These are phyloP conservation scores for Drosophila atripex DNA, from an alignment of 2,888 invertebrate genomes.

Conservation along the genomic window DNA sequence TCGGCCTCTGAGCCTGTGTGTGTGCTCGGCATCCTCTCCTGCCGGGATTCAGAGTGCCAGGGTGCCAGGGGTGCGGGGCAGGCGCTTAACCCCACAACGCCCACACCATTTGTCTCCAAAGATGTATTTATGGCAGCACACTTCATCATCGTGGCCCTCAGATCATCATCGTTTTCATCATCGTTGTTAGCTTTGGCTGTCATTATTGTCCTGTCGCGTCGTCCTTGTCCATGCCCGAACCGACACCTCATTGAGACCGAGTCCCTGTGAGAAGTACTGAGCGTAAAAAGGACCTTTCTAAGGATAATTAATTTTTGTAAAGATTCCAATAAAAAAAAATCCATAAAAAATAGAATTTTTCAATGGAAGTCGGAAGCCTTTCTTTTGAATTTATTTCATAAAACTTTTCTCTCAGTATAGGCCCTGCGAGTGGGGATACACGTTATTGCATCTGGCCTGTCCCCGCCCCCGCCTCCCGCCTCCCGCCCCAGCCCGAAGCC, in stretches of 20 bases:
- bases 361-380: too few relatives aligned
- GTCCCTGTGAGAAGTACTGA: not conserved
- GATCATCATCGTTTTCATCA: constrained; percentile 27
- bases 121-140: constrained; percentile 62
- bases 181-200: constrained; percentile 41
- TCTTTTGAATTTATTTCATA: not conserved
- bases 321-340: too few relatives aligned
- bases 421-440: constrained; percentile 35
- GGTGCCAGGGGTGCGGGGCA: constrained; percentile 16
- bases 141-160: constrained; percentile 53
- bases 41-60: too few relatives aligned
- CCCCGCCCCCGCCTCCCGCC: too few relatives aligned
- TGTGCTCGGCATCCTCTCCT: not conserved
- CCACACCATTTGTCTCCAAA: constrained; percentile 56
- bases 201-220: constrained; percentile 32
- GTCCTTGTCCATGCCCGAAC: constrained; percentile 25
- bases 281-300: not conserved
- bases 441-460: too few relatives aligned
- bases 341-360: too few relatives aligned
- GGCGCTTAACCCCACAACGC: constrained; percentile 5
- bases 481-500: constrained; percentile 5
- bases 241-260: constrained; percentile 54
- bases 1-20: not conserved
- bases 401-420: not conserved
- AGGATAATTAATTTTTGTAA: not conserved